phyloP scores from a whole-genome alignment of 2,113 vertebrate species.

The Sapayoa aenigma region DNA sequence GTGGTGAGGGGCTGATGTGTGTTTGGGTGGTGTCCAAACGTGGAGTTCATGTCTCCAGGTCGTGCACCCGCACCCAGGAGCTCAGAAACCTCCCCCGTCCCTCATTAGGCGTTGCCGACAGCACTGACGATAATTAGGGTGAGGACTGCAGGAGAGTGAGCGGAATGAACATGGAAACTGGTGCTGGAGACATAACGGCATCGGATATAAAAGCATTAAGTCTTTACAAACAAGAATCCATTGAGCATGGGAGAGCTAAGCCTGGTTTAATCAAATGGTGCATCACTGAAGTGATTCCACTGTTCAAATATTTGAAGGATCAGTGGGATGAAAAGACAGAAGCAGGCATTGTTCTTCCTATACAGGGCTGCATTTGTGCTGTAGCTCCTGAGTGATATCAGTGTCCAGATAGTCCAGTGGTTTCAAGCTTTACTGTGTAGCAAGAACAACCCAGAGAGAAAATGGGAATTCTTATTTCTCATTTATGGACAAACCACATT shows the following conservation, averaged over 20 bases:
- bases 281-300: slow-evolving; percentile 25
- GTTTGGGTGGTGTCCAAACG: not conserved
- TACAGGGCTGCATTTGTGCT: not conserved
- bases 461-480: not conserved
- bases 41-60: not conserved
- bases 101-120: not conserved
- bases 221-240: slow-evolving; percentile 36
- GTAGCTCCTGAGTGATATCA: not conserved
- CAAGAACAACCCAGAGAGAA: not conserved
- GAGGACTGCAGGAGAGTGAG: not conserved
- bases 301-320: slow-evolving; percentile 26
- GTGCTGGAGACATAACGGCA: not conserved
- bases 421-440: not conserved
- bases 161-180: slow-evolving; percentile 17
- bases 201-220: not conserved
- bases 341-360: not conserved
- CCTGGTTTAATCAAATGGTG: slow-evolving; percentile 37
- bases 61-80: not conserved
- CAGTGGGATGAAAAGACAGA: slow-evolving; percentile 11
- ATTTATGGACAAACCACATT: not conserved
- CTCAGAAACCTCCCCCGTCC: not conserved
- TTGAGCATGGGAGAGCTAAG: slow-evolving; percentile 18
- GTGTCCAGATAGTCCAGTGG: not conserved
- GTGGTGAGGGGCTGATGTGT: not conserved
- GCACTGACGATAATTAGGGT: not conserved